A percentile compares a stretch with the other conserved stretches of the same genome.
phyloP scores from a whole-genome alignment of 1,140 invertebrate species.

The Goniozus legneri region DNA sequence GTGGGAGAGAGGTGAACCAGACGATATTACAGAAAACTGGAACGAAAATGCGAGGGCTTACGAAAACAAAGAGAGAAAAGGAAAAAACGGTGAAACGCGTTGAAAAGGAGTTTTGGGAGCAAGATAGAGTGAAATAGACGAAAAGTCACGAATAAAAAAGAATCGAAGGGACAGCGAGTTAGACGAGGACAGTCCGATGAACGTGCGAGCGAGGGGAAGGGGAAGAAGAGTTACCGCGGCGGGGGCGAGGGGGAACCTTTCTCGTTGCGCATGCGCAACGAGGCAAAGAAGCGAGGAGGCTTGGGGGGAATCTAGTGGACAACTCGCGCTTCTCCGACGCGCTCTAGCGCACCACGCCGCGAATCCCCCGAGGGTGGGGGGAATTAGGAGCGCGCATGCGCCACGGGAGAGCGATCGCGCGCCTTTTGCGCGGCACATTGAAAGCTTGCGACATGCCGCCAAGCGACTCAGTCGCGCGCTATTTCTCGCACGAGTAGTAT shows the following conservation, averaged over 20 bases:
- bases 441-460: slow-evolving; percentile 51
- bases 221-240: background rate
- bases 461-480: slow-evolving; percentile 48
- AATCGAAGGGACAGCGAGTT: background rate
- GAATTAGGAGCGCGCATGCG: slow-evolving; percentile 13
- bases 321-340: too few species aligned
- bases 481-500: slow-evolving; percentile 39
- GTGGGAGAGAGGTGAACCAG: slow-evolving; percentile 3
- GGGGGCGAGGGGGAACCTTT: slow-evolving; percentile 3
- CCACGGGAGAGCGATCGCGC: slow-evolving; percentile 16
- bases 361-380: too few species aligned
- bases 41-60: background rate
- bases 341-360: too few species aligned
- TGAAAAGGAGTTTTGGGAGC: background rate
- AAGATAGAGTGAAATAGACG: background rate
- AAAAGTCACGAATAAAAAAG: background rate
- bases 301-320: too few species aligned
- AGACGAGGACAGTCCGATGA: background rate
- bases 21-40: background rate
- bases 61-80: slow-evolving; percentile 1
- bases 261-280: slow-evolving; percentile 25
- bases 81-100: too few species aligned
- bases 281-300: too few species aligned
- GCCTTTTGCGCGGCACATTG: slow-evolving; percentile 41
- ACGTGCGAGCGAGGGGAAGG: background rate